A percentile compares a stretch with the other conserved stretches of the same genome.
Conservation (phyloP, 2,113 vertebrate species). For the Pseudopipra pipra region DNA sequence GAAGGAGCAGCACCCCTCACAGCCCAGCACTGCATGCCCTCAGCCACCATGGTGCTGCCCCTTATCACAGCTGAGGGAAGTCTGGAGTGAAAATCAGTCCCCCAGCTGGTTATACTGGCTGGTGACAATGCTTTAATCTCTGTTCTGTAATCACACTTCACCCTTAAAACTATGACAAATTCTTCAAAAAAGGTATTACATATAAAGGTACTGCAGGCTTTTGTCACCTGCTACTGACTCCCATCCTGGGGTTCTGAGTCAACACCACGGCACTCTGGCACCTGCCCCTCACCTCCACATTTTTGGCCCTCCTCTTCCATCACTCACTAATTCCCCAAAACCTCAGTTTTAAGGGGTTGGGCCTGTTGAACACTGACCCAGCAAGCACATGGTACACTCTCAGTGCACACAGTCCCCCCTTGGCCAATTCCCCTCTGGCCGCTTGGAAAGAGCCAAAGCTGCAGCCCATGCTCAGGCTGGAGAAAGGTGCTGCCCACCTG, state of each 20-base stretch:
- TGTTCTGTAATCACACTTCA: background rate
- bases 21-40: background rate
- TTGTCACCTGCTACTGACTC: background rate
- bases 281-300: background rate
- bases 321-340: background rate
- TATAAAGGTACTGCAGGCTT: background rate
- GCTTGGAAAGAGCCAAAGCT: background rate
- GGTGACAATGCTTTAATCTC: background rate
- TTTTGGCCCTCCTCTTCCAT: background rate
- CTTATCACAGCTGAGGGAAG: background rate
- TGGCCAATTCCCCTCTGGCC: background rate
- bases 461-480: background rate
- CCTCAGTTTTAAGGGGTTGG: background rate
- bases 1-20: fast-evolving
- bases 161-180: background rate
- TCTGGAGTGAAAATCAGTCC: background rate
- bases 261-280: background rate
- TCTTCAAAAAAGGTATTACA: background rate
- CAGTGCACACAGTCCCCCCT: fast-evolving
- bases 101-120: background rate
- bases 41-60: no score
- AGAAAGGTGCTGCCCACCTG: background rate
- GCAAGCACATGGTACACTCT: background rate
- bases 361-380: background rate
- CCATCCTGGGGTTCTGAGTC: background rate